Evolutionary conservation across 2,113 vertebrate genomes (phyloP), one percentile per base, ranked within the genome.

Genomic region (Percina caprodes): DNA sequence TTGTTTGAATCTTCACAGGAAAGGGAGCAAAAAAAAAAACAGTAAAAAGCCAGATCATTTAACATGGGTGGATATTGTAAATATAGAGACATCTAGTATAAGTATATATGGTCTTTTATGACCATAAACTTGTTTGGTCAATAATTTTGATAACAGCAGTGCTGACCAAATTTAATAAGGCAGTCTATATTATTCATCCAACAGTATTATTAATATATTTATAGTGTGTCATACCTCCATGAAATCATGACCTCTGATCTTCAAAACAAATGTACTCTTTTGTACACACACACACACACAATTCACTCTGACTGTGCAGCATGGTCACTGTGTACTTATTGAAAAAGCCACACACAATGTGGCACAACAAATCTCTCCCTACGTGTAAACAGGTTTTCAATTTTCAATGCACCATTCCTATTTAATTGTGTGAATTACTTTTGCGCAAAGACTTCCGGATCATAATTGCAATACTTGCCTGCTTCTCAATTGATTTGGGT

Each of bases 401-500:
- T n/a, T n/a, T n/a, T n/a, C n/a, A n/a, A n/a, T 42, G 6, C 52
- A 18, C 18, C 26, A 0, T 61, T 46, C 9, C 24, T 68, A 30
- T 60, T 49, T 24, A 23, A 14, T 54, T 39, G 35, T 67, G 49
- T 46, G 8, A 61, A 52, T 33, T 21, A 42, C 9, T 62, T 79
- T 39, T 62, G 35, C 15, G 55, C 8, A 54, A 15, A 30, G 0
- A 5, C 35, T 66, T 62, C 35, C 0, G 15, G 23, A 65, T 72
- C 3, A 3, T 74, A 63, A 85, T 19, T 59, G 21, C n/a, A 59
- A 56, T 26, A 45, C 21, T 62, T 69, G 2, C 12, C 61, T 59
- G 19, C 58, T 52, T 42, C 23, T 69, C 21, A 23, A 68, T 74
- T 82, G 33, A 74, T 66, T 81, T 16, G 88, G 76, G 71, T 79